Conservation (phyloP, 2,888 invertebrate genomes). For the Hemithea aestivaria region DNA sequence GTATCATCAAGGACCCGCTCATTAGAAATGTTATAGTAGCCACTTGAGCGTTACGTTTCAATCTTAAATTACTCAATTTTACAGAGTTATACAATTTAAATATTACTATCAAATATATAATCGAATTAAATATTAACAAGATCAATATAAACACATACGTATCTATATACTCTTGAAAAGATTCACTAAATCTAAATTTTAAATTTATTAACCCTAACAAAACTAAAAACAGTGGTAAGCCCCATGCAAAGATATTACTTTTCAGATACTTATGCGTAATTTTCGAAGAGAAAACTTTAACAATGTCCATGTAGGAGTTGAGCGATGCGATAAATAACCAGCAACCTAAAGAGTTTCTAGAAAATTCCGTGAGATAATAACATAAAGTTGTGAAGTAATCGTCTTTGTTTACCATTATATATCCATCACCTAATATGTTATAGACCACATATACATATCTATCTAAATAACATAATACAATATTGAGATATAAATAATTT, state of each 20-base stretch:
- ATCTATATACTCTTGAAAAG: no score
- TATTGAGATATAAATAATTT: not conserved
- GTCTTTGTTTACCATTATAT: no score
- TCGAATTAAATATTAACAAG: no score
- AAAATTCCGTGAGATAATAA: not conserved
- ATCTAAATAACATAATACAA: not conserved
- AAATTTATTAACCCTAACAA: no score
- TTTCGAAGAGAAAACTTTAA: not conserved
- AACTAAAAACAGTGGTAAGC: not conserved
- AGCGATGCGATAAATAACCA: not conserved
- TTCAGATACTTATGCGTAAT: not conserved
- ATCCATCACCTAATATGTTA: not conserved
- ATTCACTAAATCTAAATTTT: no score
- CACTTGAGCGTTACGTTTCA: not conserved
- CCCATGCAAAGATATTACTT: slow-evolving; percentile 1
- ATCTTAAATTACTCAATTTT: no score
- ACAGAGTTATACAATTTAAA: not conserved
- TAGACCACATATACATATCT: not conserved
- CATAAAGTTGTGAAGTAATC: no score
- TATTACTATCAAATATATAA: not conserved
- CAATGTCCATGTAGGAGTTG: no score
- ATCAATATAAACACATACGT: no score
- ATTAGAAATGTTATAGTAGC: not conserved
- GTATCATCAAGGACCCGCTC: slow-evolving; percentile 1
- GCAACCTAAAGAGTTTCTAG: not conserved